phyloP scores from a whole-genome alignment of 37 sponge, comb jelly and placozoan species.

The Tethya wilhelma region DNA sequence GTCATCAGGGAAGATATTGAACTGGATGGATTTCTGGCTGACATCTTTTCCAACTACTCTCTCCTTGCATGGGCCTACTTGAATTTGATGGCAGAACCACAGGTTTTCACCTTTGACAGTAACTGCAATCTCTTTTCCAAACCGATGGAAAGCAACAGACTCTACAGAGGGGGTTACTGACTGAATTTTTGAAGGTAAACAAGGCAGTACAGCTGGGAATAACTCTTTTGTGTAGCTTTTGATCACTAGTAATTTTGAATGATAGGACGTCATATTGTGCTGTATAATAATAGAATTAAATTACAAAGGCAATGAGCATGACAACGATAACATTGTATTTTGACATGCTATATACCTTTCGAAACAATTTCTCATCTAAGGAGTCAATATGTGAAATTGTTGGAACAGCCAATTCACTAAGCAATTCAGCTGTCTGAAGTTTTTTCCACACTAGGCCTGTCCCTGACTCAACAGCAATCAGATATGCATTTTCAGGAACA shows the following conservation, averaged over 20 bases:
- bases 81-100: conserved; percentile 45
- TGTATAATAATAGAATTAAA: too few species aligned
- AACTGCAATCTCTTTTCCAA: conserved; percentile 48
- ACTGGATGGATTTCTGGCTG: conserved; percentile 28
- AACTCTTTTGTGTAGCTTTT: too few species aligned
- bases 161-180: conserved; percentile 6
- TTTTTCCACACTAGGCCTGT: neutral
- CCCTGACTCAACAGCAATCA: neutral
- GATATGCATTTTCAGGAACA: neutral
- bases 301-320: too few species aligned
- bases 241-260: too few species aligned
- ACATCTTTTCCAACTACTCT: conserved; percentile 11
- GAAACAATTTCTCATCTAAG: neutral
- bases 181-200: neutral
- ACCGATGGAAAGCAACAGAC: conserved; percentile 42
- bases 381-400: neutral
- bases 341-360: too few species aligned
- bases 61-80: neutral
- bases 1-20: conserved; percentile 14
- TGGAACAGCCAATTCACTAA: neutral
- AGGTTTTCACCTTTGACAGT: conserved; percentile 20
- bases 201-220: too few species aligned
- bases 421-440: neutral
- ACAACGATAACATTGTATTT: neutral
- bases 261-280: too few species aligned